Evolutionary conservation across 2,888 invertebrate species (phyloP).

Genomic region (Lacanobia oleracea): DNA sequence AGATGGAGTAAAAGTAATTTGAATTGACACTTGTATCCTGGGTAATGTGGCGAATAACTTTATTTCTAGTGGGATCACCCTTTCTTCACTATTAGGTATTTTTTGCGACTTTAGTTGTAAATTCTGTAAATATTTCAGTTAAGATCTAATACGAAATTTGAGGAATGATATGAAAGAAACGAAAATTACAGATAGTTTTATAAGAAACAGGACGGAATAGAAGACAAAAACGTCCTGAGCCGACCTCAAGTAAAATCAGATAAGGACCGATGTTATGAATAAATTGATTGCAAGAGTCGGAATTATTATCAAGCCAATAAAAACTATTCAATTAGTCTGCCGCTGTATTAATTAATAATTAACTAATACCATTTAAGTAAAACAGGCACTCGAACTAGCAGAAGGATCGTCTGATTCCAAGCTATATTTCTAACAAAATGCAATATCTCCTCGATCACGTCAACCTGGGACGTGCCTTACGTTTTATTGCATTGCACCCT

Average conservation of each 20-base stretch:
- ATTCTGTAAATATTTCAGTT: neutral
- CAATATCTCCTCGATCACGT: slow-evolving; percentile 7
- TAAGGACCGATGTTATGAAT: too few species aligned
- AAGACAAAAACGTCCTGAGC: too few species aligned
- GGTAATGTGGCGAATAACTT: slow-evolving; percentile 1
- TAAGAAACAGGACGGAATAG: too few species aligned
- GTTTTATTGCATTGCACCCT: slow-evolving; percentile 14
- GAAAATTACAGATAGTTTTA: too few species aligned
- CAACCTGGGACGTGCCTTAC: neutral
- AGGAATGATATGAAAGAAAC: too few species aligned
- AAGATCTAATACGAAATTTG: neutral
- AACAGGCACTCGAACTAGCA: neutral
- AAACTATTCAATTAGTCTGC: too few species aligned
- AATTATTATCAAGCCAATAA: too few species aligned
- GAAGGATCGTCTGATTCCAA: neutral
- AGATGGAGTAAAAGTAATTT: slow-evolving; percentile 23
- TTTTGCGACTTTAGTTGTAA: neutral
- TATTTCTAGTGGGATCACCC: neutral
- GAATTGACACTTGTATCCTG: slow-evolving; percentile 5
- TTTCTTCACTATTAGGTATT: neutral
- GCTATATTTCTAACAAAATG: slow-evolving; percentile 2
- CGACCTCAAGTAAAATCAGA: too few species aligned
- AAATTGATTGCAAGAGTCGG: too few species aligned
- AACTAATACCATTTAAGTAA: too few species aligned
- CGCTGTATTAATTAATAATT: too few species aligned